Evolutionary conservation across 2,888 invertebrate species (phyloP).

Genomic region (Eudemis profundana): DNA sequence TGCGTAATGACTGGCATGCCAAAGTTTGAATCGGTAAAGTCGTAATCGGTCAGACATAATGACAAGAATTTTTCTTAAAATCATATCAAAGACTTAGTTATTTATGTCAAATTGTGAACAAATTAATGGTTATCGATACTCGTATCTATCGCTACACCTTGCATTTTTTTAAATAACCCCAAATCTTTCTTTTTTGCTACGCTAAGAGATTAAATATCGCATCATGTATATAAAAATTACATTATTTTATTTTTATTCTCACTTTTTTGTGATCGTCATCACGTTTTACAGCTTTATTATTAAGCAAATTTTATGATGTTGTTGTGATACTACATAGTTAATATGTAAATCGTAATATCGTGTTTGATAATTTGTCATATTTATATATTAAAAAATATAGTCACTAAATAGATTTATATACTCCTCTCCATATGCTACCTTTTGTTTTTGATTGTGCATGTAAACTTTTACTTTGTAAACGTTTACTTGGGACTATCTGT

Average conservation of each 20-base stretch:
- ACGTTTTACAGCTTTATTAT: background rate
- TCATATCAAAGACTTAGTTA: too few species aligned
- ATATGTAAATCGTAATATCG: slow-evolving; percentile 23
- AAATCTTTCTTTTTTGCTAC: background rate
- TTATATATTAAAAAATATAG: slow-evolving; percentile 11
- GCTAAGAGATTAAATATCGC: background rate
- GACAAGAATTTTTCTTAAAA: too few species aligned
- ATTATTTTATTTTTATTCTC: slow-evolving; percentile 2
- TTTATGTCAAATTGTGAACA: too few species aligned
- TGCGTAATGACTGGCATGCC: too few species aligned
- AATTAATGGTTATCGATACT: too few species aligned
- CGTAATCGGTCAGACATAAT: too few species aligned
- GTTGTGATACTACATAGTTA: slow-evolving; percentile 37
- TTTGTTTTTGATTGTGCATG: too few species aligned
- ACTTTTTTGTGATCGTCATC: background rate
- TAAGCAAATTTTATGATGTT: slow-evolving; percentile 18
- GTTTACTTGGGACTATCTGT: too few species aligned
- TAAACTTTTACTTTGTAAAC: too few species aligned
- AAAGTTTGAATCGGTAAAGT: too few species aligned
- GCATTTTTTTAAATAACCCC: background rate
- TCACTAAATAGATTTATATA: slow-evolving; percentile 28
- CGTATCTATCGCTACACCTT: too few species aligned
- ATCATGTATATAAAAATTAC: slow-evolving; percentile 8
- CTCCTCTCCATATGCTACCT: background rate
- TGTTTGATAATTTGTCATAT: background rate